These are phyloP conservation scores for Ylistrum balloti DNA, from an alignment of 1,140 invertebrate species.

Conservation along the genomic window DNA sequence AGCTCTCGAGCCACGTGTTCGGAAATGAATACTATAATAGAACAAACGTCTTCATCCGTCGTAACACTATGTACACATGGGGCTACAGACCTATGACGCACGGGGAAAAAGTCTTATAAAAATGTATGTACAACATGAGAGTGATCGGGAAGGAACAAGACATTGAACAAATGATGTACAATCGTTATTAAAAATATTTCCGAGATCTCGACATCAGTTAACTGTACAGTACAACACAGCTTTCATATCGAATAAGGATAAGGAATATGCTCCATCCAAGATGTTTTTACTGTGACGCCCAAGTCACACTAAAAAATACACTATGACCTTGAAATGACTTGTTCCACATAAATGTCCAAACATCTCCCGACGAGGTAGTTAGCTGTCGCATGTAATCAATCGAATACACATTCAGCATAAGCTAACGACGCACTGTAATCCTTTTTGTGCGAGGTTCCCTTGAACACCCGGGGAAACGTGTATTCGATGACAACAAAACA, in stretches of 20 bases:
- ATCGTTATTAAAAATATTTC: not conserved
- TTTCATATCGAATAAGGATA: not conserved
- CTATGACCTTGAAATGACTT: slow-evolving; percentile 33
- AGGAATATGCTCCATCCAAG: not conserved
- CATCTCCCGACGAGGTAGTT: slow-evolving; percentile 13
- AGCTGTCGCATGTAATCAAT: slow-evolving; percentile 14
- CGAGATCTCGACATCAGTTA: not conserved
- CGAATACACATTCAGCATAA: slow-evolving; percentile 39
- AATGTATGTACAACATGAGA: not conserved
- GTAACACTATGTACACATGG: not conserved
- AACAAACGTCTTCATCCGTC: not conserved
- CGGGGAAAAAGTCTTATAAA: too few species aligned
- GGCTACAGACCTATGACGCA: too few species aligned
- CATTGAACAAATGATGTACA: not conserved
- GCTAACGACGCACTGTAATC: not conserved
- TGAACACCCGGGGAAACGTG: not conserved
- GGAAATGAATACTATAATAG: slow-evolving; percentile 39
- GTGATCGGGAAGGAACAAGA: not conserved
- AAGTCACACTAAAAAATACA: slow-evolving; percentile 35
- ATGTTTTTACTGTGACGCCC: not conserved
- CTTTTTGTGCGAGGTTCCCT: not conserved
- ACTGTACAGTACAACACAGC: not conserved
- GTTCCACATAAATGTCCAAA: slow-evolving; percentile 18
- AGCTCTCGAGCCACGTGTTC: not conserved
- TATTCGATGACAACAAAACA: slow-evolving; percentile 39